Percentiles rank a stretch among this genome's conserved stretches.
phyloP scores from a whole-genome alignment of 1,140 invertebrate genomes.

The Colletes gigas region DNA sequence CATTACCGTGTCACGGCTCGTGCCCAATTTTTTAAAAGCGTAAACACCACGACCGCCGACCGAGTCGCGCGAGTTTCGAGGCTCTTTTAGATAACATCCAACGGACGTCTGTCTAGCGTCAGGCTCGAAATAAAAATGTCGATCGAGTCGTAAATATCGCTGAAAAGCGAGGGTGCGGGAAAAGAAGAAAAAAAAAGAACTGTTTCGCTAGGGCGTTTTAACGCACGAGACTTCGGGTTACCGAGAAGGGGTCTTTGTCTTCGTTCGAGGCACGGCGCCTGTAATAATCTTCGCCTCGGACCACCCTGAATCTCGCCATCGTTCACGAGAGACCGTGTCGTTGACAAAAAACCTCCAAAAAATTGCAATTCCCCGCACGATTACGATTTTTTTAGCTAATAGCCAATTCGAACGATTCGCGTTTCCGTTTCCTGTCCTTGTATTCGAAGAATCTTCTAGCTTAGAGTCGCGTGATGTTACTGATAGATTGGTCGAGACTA shows the following conservation, averaged over 20 bases:
- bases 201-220: not conserved
- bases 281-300: constrained; percentile 55
- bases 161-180: not conserved
- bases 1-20: constrained; percentile 44
- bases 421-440: too few relatives aligned
- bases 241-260: constrained; percentile 50
- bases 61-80: too few relatives aligned
- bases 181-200: not conserved
- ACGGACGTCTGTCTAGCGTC: constrained; percentile 17
- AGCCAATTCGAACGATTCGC: not conserved
- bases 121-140: constrained; percentile 48
- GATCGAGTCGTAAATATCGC: constrained; percentile 45
- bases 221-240: not conserved
- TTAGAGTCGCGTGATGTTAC: too few relatives aligned
- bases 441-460: not conserved
- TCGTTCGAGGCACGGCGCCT: constrained; percentile 49
- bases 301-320: constrained; percentile 43
- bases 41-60: not conserved
- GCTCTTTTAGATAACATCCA: too few relatives aligned
- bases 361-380: not conserved
- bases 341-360: constrained; percentile 42
- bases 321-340: too few relatives aligned
- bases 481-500: too few relatives aligned
- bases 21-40: constrained; percentile 41
- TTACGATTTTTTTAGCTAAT: not conserved